These are phyloP conservation scores for Axinella damicornis DNA, from an alignment of 37 sponge, comb jelly and placozoan species.

Conservation along the genomic window DNA sequence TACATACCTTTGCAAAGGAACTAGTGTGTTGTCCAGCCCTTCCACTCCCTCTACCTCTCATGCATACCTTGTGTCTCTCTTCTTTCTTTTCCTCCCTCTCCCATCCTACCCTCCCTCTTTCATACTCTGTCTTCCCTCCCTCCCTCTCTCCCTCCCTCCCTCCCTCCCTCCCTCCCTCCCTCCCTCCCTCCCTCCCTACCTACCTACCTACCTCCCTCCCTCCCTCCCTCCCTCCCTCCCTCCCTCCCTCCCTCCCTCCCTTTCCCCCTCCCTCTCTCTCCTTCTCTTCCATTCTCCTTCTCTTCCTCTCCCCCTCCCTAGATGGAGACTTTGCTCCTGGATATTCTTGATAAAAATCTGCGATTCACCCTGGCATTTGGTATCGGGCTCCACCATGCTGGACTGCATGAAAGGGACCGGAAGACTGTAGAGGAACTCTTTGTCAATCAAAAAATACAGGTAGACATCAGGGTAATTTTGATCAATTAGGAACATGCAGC, in stretches of 20 bases:
- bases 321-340: constrained; percentile 66
- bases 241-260: neutral
- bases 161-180: too few species aligned
- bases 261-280: neutral
- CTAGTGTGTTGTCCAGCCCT: neutral
- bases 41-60: neutral
- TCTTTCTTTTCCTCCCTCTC: too few species aligned
- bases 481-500: too few species aligned
- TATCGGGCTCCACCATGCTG: constrained; percentile 98
- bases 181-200: too few species aligned
- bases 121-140: too few species aligned
- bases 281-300: neutral
- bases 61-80: neutral
- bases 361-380: constrained; percentile 91
- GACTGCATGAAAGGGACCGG: constrained; percentile 94
- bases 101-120: too few species aligned
- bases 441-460: constrained; percentile 95
- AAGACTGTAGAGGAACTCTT: constrained; percentile 91
- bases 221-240: neutral
- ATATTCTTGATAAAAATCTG: constrained; percentile 85
- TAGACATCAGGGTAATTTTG: neutral
- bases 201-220: too few species aligned
- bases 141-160: too few species aligned
- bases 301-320: constrained; percentile 20
- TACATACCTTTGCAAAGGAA: too few species aligned